Conservation (phyloP, 2,113 vertebrate species). For the Tinamus guttatus region DNA sequence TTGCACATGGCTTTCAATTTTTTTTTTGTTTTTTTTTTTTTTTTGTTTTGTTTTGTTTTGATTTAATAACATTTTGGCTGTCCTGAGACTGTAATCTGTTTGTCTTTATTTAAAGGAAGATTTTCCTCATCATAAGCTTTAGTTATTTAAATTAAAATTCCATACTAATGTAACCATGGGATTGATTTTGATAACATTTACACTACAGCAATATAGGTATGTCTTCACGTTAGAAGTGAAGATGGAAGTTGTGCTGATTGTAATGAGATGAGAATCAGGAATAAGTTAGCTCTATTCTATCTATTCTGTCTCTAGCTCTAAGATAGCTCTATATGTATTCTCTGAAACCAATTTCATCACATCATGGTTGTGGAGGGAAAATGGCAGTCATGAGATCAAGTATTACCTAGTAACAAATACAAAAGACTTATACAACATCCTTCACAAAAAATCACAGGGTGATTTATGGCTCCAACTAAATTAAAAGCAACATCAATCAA, state of each 20-base stretch:
- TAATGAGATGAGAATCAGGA: neutral
- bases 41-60: too few species aligned
- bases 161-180: neutral
- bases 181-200: neutral
- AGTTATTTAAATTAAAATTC: neutral
- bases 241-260: neutral
- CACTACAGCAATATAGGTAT: neutral
- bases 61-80: neutral
- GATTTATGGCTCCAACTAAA: slow-evolving; percentile 57
- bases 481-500: slow-evolving; percentile 66
- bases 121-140: neutral
- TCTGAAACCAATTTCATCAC: slow-evolving; percentile 36
- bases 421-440: slow-evolving; percentile 7
- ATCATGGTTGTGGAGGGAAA: slow-evolving; percentile 15
- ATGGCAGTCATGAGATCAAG: neutral
- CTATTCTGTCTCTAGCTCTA: too few species aligned
- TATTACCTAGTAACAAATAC: neutral
- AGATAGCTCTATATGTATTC: rapidly evolving
- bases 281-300: neutral
- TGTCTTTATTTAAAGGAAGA: neutral
- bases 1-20: neutral
- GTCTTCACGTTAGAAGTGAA: neutral
- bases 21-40: neutral
- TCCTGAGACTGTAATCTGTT: neutral
- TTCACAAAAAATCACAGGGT: neutral